Percentiles rank a stretch among this genome's conserved stretches.
Conservation (phyloP, 2,888 invertebrate genomes). For the Diplolepis rosae region DNA sequence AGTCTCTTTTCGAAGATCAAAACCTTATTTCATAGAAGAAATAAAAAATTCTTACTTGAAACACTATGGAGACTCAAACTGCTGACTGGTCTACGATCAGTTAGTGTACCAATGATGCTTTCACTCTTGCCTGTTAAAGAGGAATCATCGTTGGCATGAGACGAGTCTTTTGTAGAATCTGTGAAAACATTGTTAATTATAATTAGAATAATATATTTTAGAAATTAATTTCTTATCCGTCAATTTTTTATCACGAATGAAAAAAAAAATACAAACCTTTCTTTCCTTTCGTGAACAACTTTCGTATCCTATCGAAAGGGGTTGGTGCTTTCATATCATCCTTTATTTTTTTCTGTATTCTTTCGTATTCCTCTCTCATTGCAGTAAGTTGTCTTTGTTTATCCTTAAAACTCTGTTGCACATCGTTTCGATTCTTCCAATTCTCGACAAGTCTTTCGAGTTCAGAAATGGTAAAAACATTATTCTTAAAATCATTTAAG, state of each 20-base stretch:
- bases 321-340: slow-evolving; percentile 85
- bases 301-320: slow-evolving; percentile 86
- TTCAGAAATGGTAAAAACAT: slow-evolving; percentile 88
- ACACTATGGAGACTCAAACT: slow-evolving; percentile 82
- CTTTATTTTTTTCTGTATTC: slow-evolving; percentile 86
- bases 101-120: slow-evolving; percentile 58
- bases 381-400: slow-evolving; percentile 88
- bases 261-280: slow-evolving; percentile 57
- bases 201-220: not conserved
- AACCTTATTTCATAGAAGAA: not conserved
- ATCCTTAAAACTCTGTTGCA: slow-evolving; percentile 88
- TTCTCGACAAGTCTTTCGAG: slow-evolving; percentile 89
- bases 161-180: slow-evolving; percentile 61
- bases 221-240: not conserved
- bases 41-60: slow-evolving; percentile 74
- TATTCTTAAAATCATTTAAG: slow-evolving; percentile 91
- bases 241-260: not conserved
- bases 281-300: slow-evolving; percentile 82
- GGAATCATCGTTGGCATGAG: slow-evolving; percentile 50
- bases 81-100: slow-evolving; percentile 79
- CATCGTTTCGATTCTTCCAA: slow-evolving; percentile 91
- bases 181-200: slow-evolving; percentile 18
- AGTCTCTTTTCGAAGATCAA: not conserved
- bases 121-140: slow-evolving; percentile 55
- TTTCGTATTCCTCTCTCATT: slow-evolving; percentile 88